Evolutionary conservation across 2,888 invertebrate genomes (phyloP).

Genomic region (Bugula neritina): DNA sequence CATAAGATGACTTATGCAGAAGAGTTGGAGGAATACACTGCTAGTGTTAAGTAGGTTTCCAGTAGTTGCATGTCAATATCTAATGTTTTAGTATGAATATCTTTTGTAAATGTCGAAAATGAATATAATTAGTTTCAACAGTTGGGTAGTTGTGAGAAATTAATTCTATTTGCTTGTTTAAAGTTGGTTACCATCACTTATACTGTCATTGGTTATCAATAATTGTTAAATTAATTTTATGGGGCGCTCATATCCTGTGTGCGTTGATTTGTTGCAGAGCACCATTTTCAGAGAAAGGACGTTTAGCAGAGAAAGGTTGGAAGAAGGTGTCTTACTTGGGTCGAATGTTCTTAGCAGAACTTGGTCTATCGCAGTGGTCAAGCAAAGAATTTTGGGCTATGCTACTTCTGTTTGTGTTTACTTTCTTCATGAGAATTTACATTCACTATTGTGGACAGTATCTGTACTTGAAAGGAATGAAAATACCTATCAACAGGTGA

Average conservation of each 20-base stretch:
- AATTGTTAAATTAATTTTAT: no score
- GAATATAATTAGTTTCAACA: no score
- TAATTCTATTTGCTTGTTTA: no score
- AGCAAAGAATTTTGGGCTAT: constrained; percentile 50
- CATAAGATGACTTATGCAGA: constrained; percentile 42
- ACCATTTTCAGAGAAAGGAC: constrained; percentile 41
- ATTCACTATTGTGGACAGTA: constrained; percentile 49
- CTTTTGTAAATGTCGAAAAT: no score
- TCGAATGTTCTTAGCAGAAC: constrained; percentile 45
- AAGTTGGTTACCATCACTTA: no score
- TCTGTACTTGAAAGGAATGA: constrained; percentile 42
- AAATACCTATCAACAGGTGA: constrained; percentile 49
- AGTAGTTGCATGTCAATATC: no score
- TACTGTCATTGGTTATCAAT: no score
- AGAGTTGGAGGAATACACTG: constrained; percentile 44
- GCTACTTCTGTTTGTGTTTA: constrained; percentile 43
- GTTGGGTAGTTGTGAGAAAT: no score
- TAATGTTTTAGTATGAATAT: no score
- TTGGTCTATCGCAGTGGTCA: constrained; percentile 49
- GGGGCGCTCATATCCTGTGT: no score
- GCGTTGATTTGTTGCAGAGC: constrained; percentile 38
- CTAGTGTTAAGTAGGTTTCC: constrained; percentile 45
- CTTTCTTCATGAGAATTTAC: constrained; percentile 46
- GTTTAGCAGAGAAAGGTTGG: constrained; percentile 34
- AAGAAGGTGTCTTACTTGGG: constrained; percentile 44